Base-by-base conservation (phyloP, 1,140 invertebrate genomes). In the Pogonomyrmex barbatus region DNA sequence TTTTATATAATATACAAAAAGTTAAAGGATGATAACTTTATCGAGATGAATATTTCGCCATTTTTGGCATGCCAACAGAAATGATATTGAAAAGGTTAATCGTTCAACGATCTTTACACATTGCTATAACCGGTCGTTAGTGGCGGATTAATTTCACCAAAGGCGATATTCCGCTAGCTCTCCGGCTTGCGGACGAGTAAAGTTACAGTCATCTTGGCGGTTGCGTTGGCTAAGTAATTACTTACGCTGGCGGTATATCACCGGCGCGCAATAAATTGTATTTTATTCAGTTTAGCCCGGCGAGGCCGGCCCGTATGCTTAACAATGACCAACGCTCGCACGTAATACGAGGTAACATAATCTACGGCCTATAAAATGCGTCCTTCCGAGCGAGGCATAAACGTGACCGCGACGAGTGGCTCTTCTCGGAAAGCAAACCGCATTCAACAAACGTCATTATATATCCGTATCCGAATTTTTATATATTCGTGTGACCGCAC, bases 211-310 rank as follows among this genome's bases (percentile, higher is more conserved):
- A 50, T 81, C 54, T 60, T 33, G n/a, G 42, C 30, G 17, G 6
- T 54, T 70, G 84, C 68, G 68, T 70, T 33, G 63, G 14, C 17
- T 17, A 70, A 73, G 54, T 75, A 75, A 83, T 83, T 83, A 83
- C 56, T 83, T 54, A 60, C 14, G 9, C 39, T 45, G 85, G 78
- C 87, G 56, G 70, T 86, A 87, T 78, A 87, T 87, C 77, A 88
- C 39, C 68, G 76, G 36, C 63, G 68, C 33, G 45, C 63, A 60
- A 33, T 71, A 86, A 73, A 60, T 84, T 70, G 42, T 24, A 65
- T 39, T 79, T 79, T 86, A 88, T 88, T 88, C 56, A 73, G 85
- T 68, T 85, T 85, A 71, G 75, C 70, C 71, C 77, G 65, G 33
- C 68, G 76, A 56, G 30, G 5, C 12, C 47, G 50, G 2, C 4